Evolutionary conservation across 2,113 vertebrate genomes (phyloP), one percentile per base, ranked within the genome.

Genomic region (Onychostoma macrolepis): DNA sequence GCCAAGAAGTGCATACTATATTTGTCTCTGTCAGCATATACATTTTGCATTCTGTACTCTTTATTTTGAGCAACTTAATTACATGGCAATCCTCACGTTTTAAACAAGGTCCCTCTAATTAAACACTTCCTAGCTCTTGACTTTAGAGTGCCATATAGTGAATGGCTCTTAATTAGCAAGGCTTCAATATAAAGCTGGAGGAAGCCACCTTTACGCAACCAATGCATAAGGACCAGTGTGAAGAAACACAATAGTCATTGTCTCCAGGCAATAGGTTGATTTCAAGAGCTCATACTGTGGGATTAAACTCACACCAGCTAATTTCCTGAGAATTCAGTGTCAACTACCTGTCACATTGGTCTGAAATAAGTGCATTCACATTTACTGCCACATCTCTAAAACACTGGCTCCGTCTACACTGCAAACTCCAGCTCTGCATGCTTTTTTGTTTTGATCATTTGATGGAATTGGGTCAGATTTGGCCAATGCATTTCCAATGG

Each of bases 341-440:
- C 56, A 89, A 88, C 88, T 91, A 91, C 90, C 86, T 87, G 88
- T 89, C 89, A 92, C 89, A 90, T 89, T 90, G 83, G 85, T 89
- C 86, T 65, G 85, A 84, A 61, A 86, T 88, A 88, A 90, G 87
- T 88, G 87, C 85, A 88, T 91, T 89, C 58, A 91, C 87, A 88
- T 88, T 90, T 86, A 90, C 63, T 72, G 84, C 28, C 50, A 19
- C 81, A 82, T 58, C 79, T 53, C 75, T 53, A 67, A 65, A 81
- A 50, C 38, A 17, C 26, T 28, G 15, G 26, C 48, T 15, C 36
- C 7, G 19, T 30, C n/a, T 71, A 1, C 43, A 83, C 3, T 38
- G 69, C 9, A 6, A 61, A n/a, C 10, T 6, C 8, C 69, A 72
- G 67, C 30, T 4, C 65, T 50, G 82, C 67, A 28, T 45, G 43